phyloP scores from a whole-genome alignment of 2,888 invertebrate genomes.

The Hemithea aestivaria region DNA sequence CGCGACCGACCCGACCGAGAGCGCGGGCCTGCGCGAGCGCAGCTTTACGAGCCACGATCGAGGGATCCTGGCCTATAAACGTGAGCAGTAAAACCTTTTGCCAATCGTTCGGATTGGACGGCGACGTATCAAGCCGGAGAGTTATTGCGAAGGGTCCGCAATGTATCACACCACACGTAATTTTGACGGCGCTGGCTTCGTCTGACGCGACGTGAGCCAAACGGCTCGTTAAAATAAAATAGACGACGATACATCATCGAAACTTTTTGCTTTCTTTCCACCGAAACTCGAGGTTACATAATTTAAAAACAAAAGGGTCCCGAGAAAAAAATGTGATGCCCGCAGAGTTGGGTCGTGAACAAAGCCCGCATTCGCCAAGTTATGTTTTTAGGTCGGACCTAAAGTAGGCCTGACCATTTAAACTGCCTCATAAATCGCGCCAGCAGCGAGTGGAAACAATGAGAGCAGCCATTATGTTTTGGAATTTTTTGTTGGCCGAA shows the following conservation, averaged over 20 bases:
- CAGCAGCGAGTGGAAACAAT: slow-evolving; percentile 60
- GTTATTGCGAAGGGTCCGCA: slow-evolving; percentile 30
- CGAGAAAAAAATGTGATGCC: slow-evolving; percentile 53
- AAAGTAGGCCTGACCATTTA: slow-evolving; percentile 58
- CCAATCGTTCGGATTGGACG: slow-evolving; percentile 36
- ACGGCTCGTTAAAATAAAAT: slow-evolving; percentile 39
- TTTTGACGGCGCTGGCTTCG: slow-evolving; percentile 16
- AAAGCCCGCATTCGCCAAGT: slow-evolving; percentile 59
- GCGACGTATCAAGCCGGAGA: slow-evolving; percentile 28
- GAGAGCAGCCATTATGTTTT: slow-evolving; percentile 52
- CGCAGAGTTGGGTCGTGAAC: slow-evolving; percentile 58
- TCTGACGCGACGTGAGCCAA: slow-evolving; percentile 7
- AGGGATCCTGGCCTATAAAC: slow-evolving; percentile 57
- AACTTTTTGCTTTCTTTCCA: slow-evolving; percentile 47
- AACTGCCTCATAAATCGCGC: slow-evolving; percentile 71
- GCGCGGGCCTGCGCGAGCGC: slow-evolving; percentile 39
- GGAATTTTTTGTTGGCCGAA: slow-evolving; percentile 44
- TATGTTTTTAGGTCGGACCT: slow-evolving; percentile 53
- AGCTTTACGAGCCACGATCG: slow-evolving; percentile 42
- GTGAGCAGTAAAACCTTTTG: slow-evolving; percentile 44
- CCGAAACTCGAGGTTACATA: slow-evolving; percentile 61
- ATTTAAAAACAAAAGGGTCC: slow-evolving; percentile 70
- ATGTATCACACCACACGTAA: slow-evolving; percentile 25
- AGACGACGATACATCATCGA: slow-evolving; percentile 53
- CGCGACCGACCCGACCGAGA: slow-evolving; percentile 46